Percentiles rank a stretch among this genome's conserved stretches.
phyloP scores from a whole-genome alignment of 2,888 invertebrate genomes.

The Junonia oenone region DNA sequence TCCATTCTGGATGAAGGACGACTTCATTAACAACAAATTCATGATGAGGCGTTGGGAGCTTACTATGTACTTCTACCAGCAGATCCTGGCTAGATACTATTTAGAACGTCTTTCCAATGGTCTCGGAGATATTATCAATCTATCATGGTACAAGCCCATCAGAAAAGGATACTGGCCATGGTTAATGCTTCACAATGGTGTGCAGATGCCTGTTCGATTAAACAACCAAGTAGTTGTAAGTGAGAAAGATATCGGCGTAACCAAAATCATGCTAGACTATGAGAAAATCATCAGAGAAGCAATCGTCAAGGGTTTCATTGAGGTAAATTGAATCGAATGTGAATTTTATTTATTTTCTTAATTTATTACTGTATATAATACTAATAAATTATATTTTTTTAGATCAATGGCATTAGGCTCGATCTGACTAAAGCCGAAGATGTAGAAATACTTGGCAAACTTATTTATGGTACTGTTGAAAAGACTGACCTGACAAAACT shows the following conservation, averaged over 20 bases:
- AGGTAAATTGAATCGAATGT: conserved; percentile 42
- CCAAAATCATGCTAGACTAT: conserved; percentile 57
- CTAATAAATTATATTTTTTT: conserved; percentile 19
- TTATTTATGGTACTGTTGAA: conserved; percentile 68
- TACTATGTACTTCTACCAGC: conserved; percentile 82
- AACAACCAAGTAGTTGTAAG: conserved; percentile 58
- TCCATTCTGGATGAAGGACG: conserved; percentile 82
- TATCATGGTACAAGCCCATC: conserved; percentile 66
- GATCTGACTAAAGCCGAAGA: conserved; percentile 68
- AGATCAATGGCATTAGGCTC: conserved; percentile 60
- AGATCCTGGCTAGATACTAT: conserved; percentile 82
- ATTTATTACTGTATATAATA: background rate
- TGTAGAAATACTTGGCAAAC: conserved; percentile 73
- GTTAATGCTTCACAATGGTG: conserved; percentile 74
- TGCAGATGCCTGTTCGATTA: conserved; percentile 72
- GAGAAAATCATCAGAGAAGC: conserved; percentile 80
- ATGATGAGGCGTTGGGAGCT: conserved; percentile 72
- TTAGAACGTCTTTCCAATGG: conserved; percentile 75
- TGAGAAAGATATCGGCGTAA: conserved; percentile 49
- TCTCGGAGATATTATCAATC: conserved; percentile 60
- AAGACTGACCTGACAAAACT: conserved; percentile 57
- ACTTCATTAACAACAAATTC: conserved; percentile 54
- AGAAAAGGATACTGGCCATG: conserved; percentile 79
- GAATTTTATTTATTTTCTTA: background rate
- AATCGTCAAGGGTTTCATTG: conserved; percentile 75